Conservation (phyloP, 2,888 invertebrate species). For the Hirudinaria manillensis region DNA sequence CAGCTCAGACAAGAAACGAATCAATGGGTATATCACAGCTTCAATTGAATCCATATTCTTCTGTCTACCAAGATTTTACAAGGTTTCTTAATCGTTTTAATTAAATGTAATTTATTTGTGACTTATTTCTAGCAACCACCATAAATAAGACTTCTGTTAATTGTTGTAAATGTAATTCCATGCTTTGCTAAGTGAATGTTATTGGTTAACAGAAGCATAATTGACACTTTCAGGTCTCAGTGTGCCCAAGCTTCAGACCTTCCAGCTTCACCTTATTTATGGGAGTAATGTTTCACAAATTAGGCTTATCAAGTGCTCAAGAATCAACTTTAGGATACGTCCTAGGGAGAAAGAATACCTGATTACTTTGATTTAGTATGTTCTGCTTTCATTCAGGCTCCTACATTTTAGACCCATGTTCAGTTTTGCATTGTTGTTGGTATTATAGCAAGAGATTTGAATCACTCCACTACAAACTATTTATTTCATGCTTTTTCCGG, state of each 20-base stretch:
- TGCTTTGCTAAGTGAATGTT: too few relatives aligned
- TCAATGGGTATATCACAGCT: constrained; percentile 84
- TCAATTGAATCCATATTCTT: constrained; percentile 98
- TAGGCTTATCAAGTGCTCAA: too few relatives aligned
- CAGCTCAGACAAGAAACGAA: constrained; percentile 94
- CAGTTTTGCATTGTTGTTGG: too few relatives aligned
- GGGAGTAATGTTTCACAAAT: constrained; percentile 57
- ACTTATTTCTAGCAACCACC: not conserved
- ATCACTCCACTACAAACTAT: too few relatives aligned
- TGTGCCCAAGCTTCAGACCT: constrained; percentile 93
- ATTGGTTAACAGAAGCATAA: not conserved
- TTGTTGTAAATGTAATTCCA: not conserved
- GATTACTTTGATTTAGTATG: too few relatives aligned
- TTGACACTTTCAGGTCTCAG: constrained; percentile 47
- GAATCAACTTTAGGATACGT: too few relatives aligned
- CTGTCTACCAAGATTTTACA: constrained; percentile 99
- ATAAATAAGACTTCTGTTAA: not conserved
- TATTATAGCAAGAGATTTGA: too few relatives aligned
- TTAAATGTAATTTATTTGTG: not conserved
- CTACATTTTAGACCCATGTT: not conserved
- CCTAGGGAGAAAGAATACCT: too few relatives aligned
- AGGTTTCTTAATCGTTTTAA: constrained; percentile 60
- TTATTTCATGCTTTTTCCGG: too few relatives aligned
- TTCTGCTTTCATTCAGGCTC: too few relatives aligned
- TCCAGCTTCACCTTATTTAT: constrained; percentile 95